phyloP scores from a whole-genome alignment of 2,113 vertebrate species.

The Arothron firmamentum region DNA sequence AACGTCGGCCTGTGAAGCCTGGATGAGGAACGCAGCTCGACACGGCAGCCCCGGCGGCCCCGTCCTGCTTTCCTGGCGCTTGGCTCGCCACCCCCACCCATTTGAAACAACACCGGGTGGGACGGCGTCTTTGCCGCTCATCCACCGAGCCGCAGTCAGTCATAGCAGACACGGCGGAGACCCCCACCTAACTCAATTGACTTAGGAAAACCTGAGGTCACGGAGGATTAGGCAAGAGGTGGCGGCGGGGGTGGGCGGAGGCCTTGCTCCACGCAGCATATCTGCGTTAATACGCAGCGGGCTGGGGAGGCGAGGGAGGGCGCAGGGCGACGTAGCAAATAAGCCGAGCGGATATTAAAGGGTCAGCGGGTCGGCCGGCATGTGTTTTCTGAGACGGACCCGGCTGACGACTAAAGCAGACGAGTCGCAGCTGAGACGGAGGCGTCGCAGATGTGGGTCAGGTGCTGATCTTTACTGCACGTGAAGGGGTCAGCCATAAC shows the following conservation, averaged over 20 bases:
- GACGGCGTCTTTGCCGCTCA: no score
- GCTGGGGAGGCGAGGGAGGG: constrained; percentile 5
- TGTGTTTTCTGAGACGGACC: constrained; percentile 55
- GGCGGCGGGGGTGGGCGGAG: constrained; percentile 11
- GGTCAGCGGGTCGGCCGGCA: constrained; percentile 59
- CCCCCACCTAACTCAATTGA: constrained; percentile 42
- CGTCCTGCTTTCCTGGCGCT: no score
- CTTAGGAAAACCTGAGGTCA: constrained; percentile 44
- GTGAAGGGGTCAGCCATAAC: neutral
- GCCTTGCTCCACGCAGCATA: constrained; percentile 40
- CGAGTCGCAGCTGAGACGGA: constrained; percentile 18
- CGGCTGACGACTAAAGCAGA: constrained; percentile 33
- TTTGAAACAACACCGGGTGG: constrained; percentile 1
- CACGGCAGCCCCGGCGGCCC: no score
- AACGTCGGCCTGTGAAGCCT: neutral
- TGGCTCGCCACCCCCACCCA: no score
- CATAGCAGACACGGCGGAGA: constrained; percentile 44
- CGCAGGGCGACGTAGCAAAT: constrained; percentile 31
- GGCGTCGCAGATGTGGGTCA: constrained; percentile 1
- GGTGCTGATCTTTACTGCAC: neutral
- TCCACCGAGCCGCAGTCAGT: no score
- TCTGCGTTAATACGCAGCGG: constrained; percentile 67
- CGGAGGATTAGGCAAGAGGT: constrained; percentile 34
- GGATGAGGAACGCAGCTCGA: no score
- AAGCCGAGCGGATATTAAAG: constrained; percentile 73